Percentiles rank a stretch among this genome's conserved stretches.
These are phyloP conservation scores for Mixornis gularis DNA, from an alignment of 2,113 vertebrate genomes.

Conservation along the genomic window DNA sequence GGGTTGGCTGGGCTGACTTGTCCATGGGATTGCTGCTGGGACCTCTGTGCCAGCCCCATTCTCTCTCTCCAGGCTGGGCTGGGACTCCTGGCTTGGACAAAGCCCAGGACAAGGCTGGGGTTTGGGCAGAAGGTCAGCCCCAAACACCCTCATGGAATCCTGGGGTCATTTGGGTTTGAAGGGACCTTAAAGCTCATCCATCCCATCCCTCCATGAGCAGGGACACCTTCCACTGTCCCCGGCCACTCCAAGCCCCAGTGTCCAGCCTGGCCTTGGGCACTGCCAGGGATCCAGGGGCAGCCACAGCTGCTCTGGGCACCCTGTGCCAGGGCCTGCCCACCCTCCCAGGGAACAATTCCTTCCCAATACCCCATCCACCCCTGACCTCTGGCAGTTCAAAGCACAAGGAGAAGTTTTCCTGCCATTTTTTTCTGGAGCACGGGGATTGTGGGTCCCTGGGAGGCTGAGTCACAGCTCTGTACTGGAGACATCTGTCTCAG, in stretches of 20 bases:
- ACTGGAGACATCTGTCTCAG: neutral
- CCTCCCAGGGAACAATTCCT: neutral
- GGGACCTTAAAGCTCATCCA: neutral
- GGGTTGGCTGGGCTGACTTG: neutral
- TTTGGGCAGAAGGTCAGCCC: neutral
- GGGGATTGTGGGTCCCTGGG: neutral
- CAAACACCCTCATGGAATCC: neutral
- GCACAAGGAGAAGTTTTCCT: neutral
- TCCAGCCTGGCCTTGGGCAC: neutral
- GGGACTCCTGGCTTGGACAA: fast-evolving
- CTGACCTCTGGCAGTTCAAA: neutral
- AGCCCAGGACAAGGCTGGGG: neutral
- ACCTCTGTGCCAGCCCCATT: neutral
- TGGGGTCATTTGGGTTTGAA: neutral
- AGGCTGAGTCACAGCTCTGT: neutral
- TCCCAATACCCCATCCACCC: fast-evolving
- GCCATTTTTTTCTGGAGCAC: fast-evolving
- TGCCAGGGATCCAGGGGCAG: neutral
- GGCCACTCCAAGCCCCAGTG: neutral
- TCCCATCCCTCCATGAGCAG: neutral
- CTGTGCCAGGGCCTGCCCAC: neutral
- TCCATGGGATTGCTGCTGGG: neutral
- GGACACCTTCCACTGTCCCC: neutral
- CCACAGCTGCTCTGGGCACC: neutral
- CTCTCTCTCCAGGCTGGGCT: neutral